Conservation (phyloP, 1,140 invertebrate species). For the Periplaneta americana region DNA sequence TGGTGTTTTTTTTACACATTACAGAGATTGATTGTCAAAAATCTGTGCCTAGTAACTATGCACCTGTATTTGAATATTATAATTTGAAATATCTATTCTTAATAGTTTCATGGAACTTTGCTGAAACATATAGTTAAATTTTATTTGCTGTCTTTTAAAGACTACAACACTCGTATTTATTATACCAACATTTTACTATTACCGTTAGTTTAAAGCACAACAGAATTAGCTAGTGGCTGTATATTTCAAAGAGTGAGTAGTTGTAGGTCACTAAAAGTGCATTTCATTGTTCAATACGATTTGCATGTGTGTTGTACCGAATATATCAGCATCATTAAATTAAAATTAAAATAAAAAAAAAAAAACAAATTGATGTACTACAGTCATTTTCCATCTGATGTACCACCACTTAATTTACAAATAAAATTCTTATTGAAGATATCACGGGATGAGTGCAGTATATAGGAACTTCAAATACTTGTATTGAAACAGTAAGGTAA, state of each 20-base stretch:
- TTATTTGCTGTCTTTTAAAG: no score
- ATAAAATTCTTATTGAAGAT: neutral
- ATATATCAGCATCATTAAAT: constrained; percentile 3
- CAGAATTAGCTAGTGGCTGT: neutral
- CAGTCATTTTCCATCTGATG: neutral
- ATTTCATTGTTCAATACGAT: neutral
- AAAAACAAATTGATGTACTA: neutral
- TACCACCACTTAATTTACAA: neutral
- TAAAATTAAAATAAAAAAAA: neutral
- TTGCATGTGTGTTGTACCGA: constrained; percentile 18
- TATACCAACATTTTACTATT: neutral
- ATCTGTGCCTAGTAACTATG: no score
- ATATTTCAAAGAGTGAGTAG: neutral
- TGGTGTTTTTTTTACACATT: no score
- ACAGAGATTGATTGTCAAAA: no score
- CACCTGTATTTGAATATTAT: no score
- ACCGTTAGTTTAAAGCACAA: neutral
- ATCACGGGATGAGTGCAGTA: no score
- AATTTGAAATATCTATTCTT: no score
- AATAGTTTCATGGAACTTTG: no score
- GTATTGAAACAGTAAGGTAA: no score
- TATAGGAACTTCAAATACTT: no score
- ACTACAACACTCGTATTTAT: no score
- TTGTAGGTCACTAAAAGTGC: neutral
- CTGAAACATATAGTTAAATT: no score